Evolutionary conservation across 2,888 invertebrate species (phyloP).

Genomic region (Scrobipalpa costella): DNA sequence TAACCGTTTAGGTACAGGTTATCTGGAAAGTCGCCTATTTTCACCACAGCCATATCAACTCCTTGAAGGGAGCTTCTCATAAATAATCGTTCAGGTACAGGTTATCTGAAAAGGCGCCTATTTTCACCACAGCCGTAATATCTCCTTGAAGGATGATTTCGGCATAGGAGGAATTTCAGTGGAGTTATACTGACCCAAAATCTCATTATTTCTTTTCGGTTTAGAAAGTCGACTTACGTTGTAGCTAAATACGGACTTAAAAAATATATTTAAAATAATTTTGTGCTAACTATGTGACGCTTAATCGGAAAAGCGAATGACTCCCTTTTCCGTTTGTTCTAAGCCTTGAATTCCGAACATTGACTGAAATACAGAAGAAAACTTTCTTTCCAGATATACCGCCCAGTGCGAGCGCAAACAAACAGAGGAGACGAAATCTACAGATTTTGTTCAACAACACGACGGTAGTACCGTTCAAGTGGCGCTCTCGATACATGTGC

Average conservation of each 20-base stretch:
- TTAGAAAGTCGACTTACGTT: too few relatives aligned
- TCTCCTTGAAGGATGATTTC: too few relatives aligned
- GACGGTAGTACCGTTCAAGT: constrained; percentile 68
- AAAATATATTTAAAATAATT: too few relatives aligned
- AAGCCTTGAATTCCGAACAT: background rate
- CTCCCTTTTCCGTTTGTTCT: background rate
- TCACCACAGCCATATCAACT: background rate
- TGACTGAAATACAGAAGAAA: constrained; percentile 38
- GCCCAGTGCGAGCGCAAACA: constrained; percentile 44
- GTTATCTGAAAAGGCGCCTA: background rate
- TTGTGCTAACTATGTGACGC: too few relatives aligned
- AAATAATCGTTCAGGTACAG: background rate
- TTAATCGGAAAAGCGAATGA: too few relatives aligned
- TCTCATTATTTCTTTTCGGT: too few relatives aligned
- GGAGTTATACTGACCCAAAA: too few relatives aligned
- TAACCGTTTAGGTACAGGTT: background rate
- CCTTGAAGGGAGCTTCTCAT: background rate
- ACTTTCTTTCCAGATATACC: constrained; percentile 71
- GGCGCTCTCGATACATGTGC: constrained; percentile 65
- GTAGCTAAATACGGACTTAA: too few relatives aligned
- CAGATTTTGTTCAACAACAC: constrained; percentile 69
- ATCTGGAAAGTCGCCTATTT: background rate
- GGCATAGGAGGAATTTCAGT: too few relatives aligned
- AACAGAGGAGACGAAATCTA: constrained; percentile 54
- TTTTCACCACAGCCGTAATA: background rate